Conservation (phyloP, 2,113 vertebrate genomes). For the Mobula hypostoma region DNA sequence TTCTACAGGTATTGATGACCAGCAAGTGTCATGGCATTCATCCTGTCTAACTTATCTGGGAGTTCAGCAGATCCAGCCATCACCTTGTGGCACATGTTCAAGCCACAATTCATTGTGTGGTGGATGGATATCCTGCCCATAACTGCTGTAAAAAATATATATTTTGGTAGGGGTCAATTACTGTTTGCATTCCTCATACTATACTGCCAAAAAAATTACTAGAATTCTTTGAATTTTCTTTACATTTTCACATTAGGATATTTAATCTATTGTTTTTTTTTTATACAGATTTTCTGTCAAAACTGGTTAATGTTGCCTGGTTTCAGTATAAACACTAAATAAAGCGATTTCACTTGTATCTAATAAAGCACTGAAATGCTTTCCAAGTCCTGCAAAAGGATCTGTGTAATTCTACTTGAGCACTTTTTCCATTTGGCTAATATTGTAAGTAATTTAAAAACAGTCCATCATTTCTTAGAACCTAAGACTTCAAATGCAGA, state of each 20-base stretch:
- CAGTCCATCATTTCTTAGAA: not conserved
- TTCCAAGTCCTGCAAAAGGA: not conserved
- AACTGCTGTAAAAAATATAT: no score
- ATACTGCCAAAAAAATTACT: not conserved
- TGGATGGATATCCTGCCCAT: no score
- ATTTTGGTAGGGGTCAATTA: not conserved
- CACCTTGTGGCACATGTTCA: no score
- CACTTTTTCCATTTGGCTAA: not conserved
- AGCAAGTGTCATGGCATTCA: no score
- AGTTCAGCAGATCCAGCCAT: no score
- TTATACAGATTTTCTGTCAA: not conserved
- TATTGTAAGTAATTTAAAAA: not conserved
- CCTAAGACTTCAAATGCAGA: not conserved
- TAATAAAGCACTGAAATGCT: not conserved
- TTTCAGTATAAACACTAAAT: not conserved
- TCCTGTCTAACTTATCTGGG: no score
- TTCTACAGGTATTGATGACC: no score
- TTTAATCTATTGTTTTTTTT: not conserved
- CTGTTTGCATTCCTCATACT: not conserved
- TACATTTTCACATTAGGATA: not conserved
- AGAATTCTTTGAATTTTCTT: not conserved
- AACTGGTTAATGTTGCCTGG: not conserved
- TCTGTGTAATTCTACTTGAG: not conserved
- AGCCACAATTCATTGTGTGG: no score
- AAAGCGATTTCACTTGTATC: not conserved